These are phyloP conservation scores for Notodromas monacha DNA, from an alignment of 2,888 invertebrate species.

Conservation along the genomic window DNA sequence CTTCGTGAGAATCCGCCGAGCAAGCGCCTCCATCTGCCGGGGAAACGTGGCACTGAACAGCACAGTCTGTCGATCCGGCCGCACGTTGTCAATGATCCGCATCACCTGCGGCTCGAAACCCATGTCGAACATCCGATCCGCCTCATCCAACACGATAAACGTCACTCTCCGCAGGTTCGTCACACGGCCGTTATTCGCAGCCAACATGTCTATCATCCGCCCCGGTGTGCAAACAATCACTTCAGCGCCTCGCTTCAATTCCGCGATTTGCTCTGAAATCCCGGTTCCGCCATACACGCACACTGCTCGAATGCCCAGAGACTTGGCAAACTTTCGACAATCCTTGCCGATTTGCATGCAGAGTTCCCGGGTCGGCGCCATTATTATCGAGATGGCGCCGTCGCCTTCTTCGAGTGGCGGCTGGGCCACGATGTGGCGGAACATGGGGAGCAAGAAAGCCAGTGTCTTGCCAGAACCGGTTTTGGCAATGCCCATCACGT, in stretches of 20 bases:
- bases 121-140: slow-evolving; percentile 99
- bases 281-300: slow-evolving; percentile 98
- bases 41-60: slow-evolving; percentile 99
- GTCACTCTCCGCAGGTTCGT: slow-evolving; percentile 88
- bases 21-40: slow-evolving; percentile 91
- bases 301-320: slow-evolving; percentile 48
- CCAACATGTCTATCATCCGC: slow-evolving; percentile 97
- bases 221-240: slow-evolving; percentile 98
- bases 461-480: slow-evolving; percentile 95
- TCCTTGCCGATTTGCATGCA: slow-evolving; percentile 97
- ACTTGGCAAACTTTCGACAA: slow-evolving; percentile 70
- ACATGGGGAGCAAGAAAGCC: slow-evolving; percentile 91
- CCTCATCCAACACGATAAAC: slow-evolving; percentile 89
- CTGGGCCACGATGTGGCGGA: slow-evolving; percentile 79
- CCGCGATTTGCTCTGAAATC: slow-evolving; percentile 79
- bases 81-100: slow-evolving; percentile 83
- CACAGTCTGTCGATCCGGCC: slow-evolving; percentile 88
- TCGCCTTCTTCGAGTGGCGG: slow-evolving; percentile 73
- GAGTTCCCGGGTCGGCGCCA: slow-evolving; percentile 89
- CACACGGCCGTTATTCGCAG: slow-evolving; percentile 86
- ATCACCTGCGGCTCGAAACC: slow-evolving; percentile 95
- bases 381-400: slow-evolving; percentile 76
- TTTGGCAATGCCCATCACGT: slow-evolving; percentile 93
- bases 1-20: slow-evolving; percentile 59
- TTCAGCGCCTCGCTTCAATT: slow-evolving; percentile 77